Evolutionary conservation across 2,888 invertebrate species (phyloP).

Genomic region (Cerastis rubricosa): DNA sequence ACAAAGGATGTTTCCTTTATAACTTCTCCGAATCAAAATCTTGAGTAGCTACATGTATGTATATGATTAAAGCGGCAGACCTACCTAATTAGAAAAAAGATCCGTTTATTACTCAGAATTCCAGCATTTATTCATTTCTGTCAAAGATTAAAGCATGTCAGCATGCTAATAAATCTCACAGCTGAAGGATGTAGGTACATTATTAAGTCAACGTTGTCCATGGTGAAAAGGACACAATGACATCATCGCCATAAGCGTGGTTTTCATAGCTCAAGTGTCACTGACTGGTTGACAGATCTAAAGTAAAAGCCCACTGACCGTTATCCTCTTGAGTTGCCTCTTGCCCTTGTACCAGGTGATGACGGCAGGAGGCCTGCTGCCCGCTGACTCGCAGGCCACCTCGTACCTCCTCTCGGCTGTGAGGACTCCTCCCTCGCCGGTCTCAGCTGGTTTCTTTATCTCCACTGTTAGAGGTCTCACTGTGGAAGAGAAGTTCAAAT

Average conservation of each 20-base stretch:
- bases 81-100: not conserved
- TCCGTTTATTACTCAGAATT: not conserved
- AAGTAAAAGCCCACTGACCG: conserved; percentile 89
- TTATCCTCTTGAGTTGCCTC: conserved; percentile 94
- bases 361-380: conserved; percentile 96
- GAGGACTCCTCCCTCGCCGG: conserved; percentile 91
- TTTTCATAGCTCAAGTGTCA: not conserved
- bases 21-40: not conserved
- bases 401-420: conserved; percentile 96
- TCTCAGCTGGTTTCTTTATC: conserved; percentile 91
- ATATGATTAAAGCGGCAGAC: not conserved
- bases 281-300: not conserved
- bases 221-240: not conserved
- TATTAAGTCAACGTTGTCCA: not conserved
- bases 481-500: conserved; percentile 77
- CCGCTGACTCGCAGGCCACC: conserved; percentile 95
- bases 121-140: not conserved
- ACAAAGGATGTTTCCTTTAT: not conserved
- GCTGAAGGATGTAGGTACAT: not conserved
- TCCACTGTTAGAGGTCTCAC: conserved; percentile 96
- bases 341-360: conserved; percentile 98
- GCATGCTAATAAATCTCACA: not conserved
- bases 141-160: not conserved
- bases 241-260: not conserved
- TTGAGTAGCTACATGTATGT: not conserved